A percentile compares a stretch with the other conserved stretches of the same genome.
These are phyloP conservation scores for Parasteatoda lunata DNA, from an alignment of 2,888 invertebrate species.

Conservation along the genomic window DNA sequence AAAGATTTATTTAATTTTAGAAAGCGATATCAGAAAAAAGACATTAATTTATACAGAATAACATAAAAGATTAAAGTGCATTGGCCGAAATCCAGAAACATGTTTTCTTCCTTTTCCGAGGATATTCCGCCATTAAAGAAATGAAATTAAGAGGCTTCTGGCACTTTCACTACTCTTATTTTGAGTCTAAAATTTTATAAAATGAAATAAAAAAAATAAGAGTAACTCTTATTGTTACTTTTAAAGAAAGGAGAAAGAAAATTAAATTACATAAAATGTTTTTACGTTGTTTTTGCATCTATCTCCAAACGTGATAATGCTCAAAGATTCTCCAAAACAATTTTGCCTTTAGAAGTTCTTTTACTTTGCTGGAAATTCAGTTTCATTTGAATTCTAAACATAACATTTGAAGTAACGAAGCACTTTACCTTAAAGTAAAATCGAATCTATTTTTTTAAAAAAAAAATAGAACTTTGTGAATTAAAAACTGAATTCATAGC, in stretches of 20 bases:
- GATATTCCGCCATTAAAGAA: slow-evolving; percentile 41
- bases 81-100: slow-evolving; percentile 31
- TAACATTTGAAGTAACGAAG: background rate
- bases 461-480: background rate
- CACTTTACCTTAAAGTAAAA: background rate
- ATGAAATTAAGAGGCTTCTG: slow-evolving; percentile 39
- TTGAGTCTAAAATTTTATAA: slow-evolving; percentile 17
- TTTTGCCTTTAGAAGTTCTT: background rate
- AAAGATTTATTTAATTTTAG: slow-evolving; percentile 36
- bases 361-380: background rate
- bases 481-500: background rate
- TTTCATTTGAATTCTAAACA: background rate
- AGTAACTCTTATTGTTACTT: background rate
- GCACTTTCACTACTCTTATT: slow-evolving; percentile 27
- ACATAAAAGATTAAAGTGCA: slow-evolving; percentile 7
- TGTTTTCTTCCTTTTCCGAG: background rate
- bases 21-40: slow-evolving; percentile 7
- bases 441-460: background rate
- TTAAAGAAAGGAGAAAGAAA: slow-evolving; percentile 21
- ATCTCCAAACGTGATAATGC: slow-evolving; percentile 42
- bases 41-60: slow-evolving; percentile 17
- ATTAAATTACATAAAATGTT: slow-evolving; percentile 49
- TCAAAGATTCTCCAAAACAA: background rate
- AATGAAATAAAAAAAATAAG: background rate
- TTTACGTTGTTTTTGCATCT: slow-evolving; percentile 15